A percentile compares a stretch with the other conserved stretches of the same genome.
Evolutionary conservation across 2,113 vertebrate genomes (phyloP).

Genomic region (Pyrgilauda ruficollis): DNA sequence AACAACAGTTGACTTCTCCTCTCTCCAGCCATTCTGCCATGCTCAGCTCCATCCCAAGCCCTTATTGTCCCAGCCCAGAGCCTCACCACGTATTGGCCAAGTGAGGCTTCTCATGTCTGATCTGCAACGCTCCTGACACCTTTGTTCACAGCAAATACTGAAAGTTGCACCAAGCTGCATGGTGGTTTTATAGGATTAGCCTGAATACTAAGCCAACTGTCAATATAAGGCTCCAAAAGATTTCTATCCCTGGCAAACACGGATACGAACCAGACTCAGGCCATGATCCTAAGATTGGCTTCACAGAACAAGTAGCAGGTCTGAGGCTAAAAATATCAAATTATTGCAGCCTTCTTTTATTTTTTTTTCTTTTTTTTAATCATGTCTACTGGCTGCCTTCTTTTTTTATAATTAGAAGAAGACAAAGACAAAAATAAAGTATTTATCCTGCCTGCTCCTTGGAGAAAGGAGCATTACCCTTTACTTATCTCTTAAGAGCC

Average conservation of each 20-base stretch:
- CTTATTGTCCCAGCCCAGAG: conserved; percentile 29
- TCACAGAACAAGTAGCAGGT: conserved; percentile 2
- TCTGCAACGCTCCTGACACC: not conserved
- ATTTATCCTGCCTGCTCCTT: conserved; percentile 4
- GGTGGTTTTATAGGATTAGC: conserved; percentile 17
- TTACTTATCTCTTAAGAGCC: conserved; percentile 44
- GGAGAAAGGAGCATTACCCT: conserved; percentile 22
- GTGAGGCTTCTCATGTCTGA: not conserved
- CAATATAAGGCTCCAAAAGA: not conserved
- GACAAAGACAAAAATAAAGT: conserved; percentile 42
- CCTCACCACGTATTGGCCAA: not conserved
- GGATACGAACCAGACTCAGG: not conserved
- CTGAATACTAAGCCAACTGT: not conserved
- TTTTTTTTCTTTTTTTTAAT: not conserved
- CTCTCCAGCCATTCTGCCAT: not conserved
- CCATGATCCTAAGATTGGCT: not conserved
- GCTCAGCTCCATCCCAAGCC: not conserved
- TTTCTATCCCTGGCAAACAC: conserved; percentile 1
- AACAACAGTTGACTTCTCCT: not conserved
- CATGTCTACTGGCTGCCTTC: not conserved
- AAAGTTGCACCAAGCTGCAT: not conserved
- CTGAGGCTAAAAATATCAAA: conserved; percentile 31
- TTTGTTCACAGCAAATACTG: conserved; percentile 9
- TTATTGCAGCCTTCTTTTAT: not conserved
- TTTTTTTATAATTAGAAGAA: conserved; percentile 21